These are phyloP conservation scores for Zaprionus vittiger DNA, from an alignment of 1,140 invertebrate species.

Conservation along the genomic window DNA sequence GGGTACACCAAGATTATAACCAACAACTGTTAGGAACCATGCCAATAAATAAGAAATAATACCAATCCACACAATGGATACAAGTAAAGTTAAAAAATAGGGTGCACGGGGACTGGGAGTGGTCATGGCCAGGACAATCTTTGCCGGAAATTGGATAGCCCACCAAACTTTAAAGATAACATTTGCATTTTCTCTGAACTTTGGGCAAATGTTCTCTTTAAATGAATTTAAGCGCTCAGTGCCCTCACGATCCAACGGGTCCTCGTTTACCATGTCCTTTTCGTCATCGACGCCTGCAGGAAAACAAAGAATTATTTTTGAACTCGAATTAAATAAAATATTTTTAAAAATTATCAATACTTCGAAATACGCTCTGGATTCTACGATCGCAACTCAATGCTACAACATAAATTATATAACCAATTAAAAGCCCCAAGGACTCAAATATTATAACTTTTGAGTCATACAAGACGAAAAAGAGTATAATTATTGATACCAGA, in stretches of 20 bases:
- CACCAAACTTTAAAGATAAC: slow-evolving; percentile 37
- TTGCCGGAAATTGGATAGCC: slow-evolving; percentile 50
- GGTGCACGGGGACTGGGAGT: slow-evolving; percentile 50
- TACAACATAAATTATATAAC: slow-evolving; percentile 30
- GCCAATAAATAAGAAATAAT: slow-evolving; percentile 93
- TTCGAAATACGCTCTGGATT: slow-evolving; percentile 11
- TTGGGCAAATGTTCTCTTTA: slow-evolving; percentile 18
- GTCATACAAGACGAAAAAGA: slow-evolving; percentile 29
- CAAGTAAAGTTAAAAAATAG: slow-evolving; percentile 89
- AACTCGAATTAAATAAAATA: neutral
- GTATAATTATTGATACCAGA: slow-evolving; percentile 61
- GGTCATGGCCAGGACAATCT: slow-evolving; percentile 51
- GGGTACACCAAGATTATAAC: slow-evolving; percentile 89
- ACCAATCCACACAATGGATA: slow-evolving; percentile 95
- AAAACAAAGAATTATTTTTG: neutral
- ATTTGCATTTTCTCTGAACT: neutral
- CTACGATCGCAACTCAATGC: slow-evolving; percentile 29
- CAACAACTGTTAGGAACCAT: slow-evolving; percentile 96
- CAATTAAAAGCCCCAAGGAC: neutral
- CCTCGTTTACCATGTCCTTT: slow-evolving; percentile 19
- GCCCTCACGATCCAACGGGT: slow-evolving; percentile 47
- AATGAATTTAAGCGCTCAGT: slow-evolving; percentile 27
- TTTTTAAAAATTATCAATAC: slow-evolving; percentile 9
- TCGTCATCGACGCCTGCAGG: neutral
- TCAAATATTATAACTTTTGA: slow-evolving; percentile 12